These are phyloP conservation scores for Horisme vitalbata DNA, from an alignment of 2,888 invertebrate genomes.

Conservation along the genomic window DNA sequence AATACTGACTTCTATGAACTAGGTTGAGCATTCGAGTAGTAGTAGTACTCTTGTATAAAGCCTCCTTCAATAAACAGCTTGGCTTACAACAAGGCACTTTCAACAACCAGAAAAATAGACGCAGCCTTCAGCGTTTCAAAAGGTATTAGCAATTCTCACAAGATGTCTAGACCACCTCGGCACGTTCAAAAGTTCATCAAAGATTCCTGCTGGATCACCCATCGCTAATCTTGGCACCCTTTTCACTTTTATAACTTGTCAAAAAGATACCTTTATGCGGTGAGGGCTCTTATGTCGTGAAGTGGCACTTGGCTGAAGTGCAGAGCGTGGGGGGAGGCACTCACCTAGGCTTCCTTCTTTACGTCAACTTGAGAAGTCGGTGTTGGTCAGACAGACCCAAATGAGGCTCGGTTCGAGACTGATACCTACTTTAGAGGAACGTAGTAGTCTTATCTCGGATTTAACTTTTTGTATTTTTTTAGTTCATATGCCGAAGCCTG, in stretches of 20 bases:
- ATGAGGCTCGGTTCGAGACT: constrained; percentile 69
- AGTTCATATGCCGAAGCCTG: too few relatives aligned
- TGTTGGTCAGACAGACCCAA: constrained; percentile 57
- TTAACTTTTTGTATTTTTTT: constrained; percentile 18
- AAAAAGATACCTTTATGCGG: constrained; percentile 66
- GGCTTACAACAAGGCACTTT: too few relatives aligned
- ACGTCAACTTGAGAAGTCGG: constrained; percentile 76
- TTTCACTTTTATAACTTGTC: constrained; percentile 51
- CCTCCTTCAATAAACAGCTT: too few relatives aligned
- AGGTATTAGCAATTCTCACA: not conserved
- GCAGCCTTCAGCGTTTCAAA: not conserved
- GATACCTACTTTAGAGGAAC: constrained; percentile 65
- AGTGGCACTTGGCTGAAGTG: constrained; percentile 50
- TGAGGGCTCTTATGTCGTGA: constrained; percentile 33
- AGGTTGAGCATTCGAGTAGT: too few relatives aligned
- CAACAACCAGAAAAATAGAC: too few relatives aligned
- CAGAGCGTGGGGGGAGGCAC: constrained; percentile 31
- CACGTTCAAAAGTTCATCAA: constrained; percentile 16
- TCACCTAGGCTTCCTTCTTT: constrained; percentile 55
- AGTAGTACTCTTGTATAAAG: too few relatives aligned
- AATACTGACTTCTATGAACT: too few relatives aligned
- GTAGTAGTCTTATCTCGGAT: constrained; percentile 54
- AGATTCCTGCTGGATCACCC: constrained; percentile 16
- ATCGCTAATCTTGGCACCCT: constrained; percentile 47
- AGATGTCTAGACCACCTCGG: constrained; percentile 6